These are phyloP conservation scores for Drosophila sp. DNA, from an alignment of 1,140 invertebrate genomes.

Conservation along the genomic window DNA sequence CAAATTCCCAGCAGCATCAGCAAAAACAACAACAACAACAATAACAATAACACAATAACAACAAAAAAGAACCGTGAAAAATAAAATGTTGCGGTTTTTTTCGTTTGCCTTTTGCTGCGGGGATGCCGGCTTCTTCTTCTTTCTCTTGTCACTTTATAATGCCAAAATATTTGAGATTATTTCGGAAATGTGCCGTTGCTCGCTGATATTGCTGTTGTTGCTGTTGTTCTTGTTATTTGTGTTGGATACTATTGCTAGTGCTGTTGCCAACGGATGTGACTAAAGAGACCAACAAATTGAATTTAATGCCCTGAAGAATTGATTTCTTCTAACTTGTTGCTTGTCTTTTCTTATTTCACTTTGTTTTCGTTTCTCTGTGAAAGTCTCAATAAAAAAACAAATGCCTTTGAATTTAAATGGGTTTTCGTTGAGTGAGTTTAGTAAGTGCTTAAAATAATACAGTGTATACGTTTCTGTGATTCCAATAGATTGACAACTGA, in stretches of 20 bases:
- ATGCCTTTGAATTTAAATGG: constrained; percentile 60
- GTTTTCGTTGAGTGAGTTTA: constrained; percentile 35
- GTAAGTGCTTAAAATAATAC: constrained; percentile 11
- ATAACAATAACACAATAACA: neutral
- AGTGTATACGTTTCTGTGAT: constrained; percentile 1
- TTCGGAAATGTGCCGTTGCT: constrained; percentile 47
- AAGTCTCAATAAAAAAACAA: constrained; percentile 62
- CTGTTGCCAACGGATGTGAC: constrained; percentile 42
- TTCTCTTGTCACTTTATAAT: constrained; percentile 21
- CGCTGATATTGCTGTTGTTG: constrained; percentile 7
- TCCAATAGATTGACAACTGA: constrained; percentile 12
- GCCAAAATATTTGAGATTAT: constrained; percentile 34
- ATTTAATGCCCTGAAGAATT: constrained; percentile 27
- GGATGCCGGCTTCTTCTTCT: constrained; percentile 17
- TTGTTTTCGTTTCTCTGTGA: constrained; percentile 23
- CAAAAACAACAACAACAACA: neutral
- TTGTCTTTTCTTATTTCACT: neutral
- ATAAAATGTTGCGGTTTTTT: constrained; percentile 18
- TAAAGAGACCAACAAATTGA: constrained; percentile 34
- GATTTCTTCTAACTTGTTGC: constrained; percentile 36
- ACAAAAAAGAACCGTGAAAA: constrained; percentile 20
- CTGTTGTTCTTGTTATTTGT: too few relatives aligned
- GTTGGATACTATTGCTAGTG: neutral
- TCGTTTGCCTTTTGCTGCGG: constrained; percentile 6
- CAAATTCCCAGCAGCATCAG: neutral